These are phyloP conservation scores for Pocillopora grandis DNA, from an alignment of 92 coral and sea anemone species.

Conservation along the genomic window DNA sequence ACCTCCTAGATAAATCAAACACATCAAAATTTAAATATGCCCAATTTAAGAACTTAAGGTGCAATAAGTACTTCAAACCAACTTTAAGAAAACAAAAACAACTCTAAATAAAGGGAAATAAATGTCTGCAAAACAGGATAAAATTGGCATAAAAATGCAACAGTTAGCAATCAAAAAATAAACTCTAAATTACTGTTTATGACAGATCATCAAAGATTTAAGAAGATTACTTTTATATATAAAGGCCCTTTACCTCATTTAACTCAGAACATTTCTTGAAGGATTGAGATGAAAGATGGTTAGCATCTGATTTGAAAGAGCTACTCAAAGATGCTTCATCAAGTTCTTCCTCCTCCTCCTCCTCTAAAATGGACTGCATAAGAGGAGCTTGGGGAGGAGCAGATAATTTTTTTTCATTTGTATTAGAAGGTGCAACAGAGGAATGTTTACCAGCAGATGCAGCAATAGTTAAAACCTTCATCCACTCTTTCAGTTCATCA, in stretches of 20 bases:
- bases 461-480: constrained; percentile 88
- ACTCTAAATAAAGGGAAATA: neutral
- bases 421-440: constrained; percentile 33
- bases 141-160: neutral
- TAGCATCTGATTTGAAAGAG: neutral
- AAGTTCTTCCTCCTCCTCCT: constrained; percentile 62
- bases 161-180: neutral
- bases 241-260: constrained; percentile 20
- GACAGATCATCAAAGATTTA: neutral
- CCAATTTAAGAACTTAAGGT: too few relatives aligned
- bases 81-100: neutral
- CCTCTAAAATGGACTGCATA: constrained; percentile 82
- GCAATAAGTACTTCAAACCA: too few relatives aligned
- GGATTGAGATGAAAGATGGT: neutral
- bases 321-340: neutral
- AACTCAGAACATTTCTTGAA: neutral
- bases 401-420: constrained; percentile 40
- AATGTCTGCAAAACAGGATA: neutral
- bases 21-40: too few relatives aligned
- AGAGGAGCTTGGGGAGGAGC: constrained; percentile 42
- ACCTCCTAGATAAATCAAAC: too few relatives aligned
- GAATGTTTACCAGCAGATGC: constrained; percentile 89
- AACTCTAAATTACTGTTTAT: neutral
- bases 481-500: constrained; percentile 92
- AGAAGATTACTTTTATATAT: neutral